Evolutionary conservation across 2,888 invertebrate species (phyloP).

Genomic region (Pinctada fucata): DNA sequence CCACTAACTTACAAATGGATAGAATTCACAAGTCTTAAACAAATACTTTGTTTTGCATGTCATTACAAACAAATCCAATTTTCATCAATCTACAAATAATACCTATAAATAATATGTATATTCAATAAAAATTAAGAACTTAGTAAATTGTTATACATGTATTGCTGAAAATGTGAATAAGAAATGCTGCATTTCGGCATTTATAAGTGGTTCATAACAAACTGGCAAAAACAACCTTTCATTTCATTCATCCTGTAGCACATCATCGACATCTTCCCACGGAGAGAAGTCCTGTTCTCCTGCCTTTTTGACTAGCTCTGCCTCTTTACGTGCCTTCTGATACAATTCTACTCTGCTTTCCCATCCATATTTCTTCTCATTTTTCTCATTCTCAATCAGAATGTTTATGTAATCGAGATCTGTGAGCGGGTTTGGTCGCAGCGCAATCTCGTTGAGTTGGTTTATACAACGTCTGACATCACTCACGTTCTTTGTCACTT

Average conservation of each 20-base stretch:
- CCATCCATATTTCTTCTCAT: slow-evolving; percentile 36
- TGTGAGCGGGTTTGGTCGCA: slow-evolving; percentile 54
- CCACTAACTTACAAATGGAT: too few species aligned
- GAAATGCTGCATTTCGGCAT: too few species aligned
- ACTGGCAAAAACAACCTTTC: too few species aligned
- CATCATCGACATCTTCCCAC: neutral
- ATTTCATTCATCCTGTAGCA: neutral
- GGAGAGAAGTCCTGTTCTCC: neutral
- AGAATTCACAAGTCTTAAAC: too few species aligned
- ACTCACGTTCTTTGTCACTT: slow-evolving; percentile 39
- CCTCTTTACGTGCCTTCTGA: neutral
- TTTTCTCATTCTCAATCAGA: slow-evolving; percentile 56
- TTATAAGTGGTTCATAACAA: too few species aligned
- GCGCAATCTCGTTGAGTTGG: slow-evolving; percentile 54
- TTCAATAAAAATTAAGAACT: too few species aligned
- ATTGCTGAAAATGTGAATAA: too few species aligned
- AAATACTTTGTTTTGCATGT: too few species aligned
- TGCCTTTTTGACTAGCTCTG: neutral
- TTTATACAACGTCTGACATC: slow-evolving; percentile 33
- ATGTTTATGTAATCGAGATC: slow-evolving; percentile 58
- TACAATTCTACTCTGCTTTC: neutral
- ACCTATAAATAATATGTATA: too few species aligned
- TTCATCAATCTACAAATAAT: too few species aligned
- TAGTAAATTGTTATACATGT: too few species aligned
- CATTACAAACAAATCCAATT: too few species aligned